Evolutionary conservation across 1,140 invertebrate species (phyloP), one percentile per base, ranked within the genome.

Genomic region (Orius insidiosus): DNA sequence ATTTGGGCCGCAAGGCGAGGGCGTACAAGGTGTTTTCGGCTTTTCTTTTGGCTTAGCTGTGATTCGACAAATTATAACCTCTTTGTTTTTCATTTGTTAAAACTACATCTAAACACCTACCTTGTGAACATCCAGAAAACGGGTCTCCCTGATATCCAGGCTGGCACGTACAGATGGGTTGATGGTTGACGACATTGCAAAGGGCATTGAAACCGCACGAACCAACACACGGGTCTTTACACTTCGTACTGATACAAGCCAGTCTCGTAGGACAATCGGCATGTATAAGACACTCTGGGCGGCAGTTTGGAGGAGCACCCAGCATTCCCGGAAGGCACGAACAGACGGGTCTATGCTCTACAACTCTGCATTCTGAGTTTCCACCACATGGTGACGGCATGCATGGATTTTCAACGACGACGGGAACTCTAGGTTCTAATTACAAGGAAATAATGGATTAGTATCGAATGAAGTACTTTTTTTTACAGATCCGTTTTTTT

Each of bases 321-420:
- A 85, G 74, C 68, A 85, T 86, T 14, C 78, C 79, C 1, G 71
- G 62, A 45, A 76, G 67, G 58, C 85, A 86, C 1, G 71, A 75
- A 60, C 85, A 90, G 9, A 83, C 73, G 0, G 83, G 73, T 49
- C 76, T 70, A 15, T 71, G 67, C 39, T 71, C 73, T 15, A 78
- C 65, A 38, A 76, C 72, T 5, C 73, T 69, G 56, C 85, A 90
- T 31, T 78, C 71, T 1, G 84, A 73, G 58, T 88, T 84, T 0
- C 79, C 71, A 4, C 85, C 85, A 61, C 86, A 90, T 1, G 81
- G 83, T 43, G 80, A 83, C 32, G 80, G 79, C 35, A 77, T 55
- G 54, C 84, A 87, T 13, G 79, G 80, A 59, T 82, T 74, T 10
- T 59, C 63, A 6, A 63, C 56, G 9, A 51, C 43, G 31, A 41